phyloP scores from a whole-genome alignment of 2,888 invertebrate genomes.

The Erebia aethiops region DNA sequence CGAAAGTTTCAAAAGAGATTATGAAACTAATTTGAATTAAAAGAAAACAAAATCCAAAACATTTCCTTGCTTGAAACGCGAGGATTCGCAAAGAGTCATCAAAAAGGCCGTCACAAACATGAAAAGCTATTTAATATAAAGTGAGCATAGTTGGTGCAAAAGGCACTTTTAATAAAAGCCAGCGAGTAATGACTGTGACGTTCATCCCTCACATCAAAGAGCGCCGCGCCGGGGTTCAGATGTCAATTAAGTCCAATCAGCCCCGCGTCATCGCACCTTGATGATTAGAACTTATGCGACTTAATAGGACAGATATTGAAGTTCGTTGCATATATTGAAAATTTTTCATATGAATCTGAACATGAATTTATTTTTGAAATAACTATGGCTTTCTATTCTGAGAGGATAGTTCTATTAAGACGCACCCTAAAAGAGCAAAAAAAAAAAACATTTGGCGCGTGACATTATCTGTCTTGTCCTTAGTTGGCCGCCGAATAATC shows the following conservation, averaged over 20 bases:
- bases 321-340: neutral
- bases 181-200: slow-evolving; percentile 36
- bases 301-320: neutral
- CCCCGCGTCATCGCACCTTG: slow-evolving; percentile 78
- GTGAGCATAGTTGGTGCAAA: slow-evolving; percentile 3
- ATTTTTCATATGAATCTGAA: neutral
- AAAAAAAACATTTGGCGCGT: no score
- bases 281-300: slow-evolving; percentile 47
- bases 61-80: neutral
- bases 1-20: no score
- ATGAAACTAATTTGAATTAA: no score
- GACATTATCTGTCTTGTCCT: no score
- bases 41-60: no score
- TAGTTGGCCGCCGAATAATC: no score
- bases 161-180: slow-evolving; percentile 36
- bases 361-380: neutral
- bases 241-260: slow-evolving; percentile 85
- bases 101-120: neutral
- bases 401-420: no score
- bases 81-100: neutral
- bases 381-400: no score
- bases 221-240: slow-evolving; percentile 55
- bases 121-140: slow-evolving; percentile 8
- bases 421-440: no score
- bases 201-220: slow-evolving; percentile 48